Base-by-base conservation (phyloP, 2,888 invertebrate species). In the Brenthis hecate region DNA sequence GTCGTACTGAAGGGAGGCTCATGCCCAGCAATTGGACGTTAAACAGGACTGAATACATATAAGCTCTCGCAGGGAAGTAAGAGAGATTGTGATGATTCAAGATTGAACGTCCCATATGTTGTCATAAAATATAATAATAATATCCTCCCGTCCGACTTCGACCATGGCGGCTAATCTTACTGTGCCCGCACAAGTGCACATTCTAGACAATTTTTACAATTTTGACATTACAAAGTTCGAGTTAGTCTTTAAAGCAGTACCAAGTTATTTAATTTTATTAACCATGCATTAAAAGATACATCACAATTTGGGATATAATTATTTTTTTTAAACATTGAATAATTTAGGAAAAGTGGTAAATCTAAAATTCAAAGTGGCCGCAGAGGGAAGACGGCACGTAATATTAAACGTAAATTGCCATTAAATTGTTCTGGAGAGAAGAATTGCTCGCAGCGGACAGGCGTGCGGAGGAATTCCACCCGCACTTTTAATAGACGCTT, bases 361-460 rank as follows among this genome's bases (percentile, higher is more conserved):
- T 60, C 51, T 66, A 55, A 66, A 66, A 66, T 60, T 60, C 54
- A 60, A 60, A 66, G 60, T 23, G 54, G 16, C 57, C 66, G 54
- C 54, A 66, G 58, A 54, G 60, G 36, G 32, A 3, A 16, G 43
- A 48, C 51, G 43, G 47, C 54, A 32, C 28, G 48, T 60, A 47
- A 58, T 66, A 66, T 66, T 60, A 55, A 54, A 66, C 60, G 66
- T 47, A 55, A 66, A 66, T 66, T 66, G 66, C 55, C 60, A 66
- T 66, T 60, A 60, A 66, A 66, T 66, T 60, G 66, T 66, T 54
- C 54, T 60, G 54, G 28, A 23, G 23, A 43, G 36, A 43, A 32
- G 54, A 53, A 54, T 54, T 16, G 58, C 43, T 47, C 57, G 51
- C 51, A 53, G 60, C 28, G 60, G 36, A 60, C 60, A 50, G 50